Percentiles rank a stretch among this genome's conserved stretches.
phyloP scores from a whole-genome alignment of 2,113 vertebrate genomes.

The Rhea americana region DNA sequence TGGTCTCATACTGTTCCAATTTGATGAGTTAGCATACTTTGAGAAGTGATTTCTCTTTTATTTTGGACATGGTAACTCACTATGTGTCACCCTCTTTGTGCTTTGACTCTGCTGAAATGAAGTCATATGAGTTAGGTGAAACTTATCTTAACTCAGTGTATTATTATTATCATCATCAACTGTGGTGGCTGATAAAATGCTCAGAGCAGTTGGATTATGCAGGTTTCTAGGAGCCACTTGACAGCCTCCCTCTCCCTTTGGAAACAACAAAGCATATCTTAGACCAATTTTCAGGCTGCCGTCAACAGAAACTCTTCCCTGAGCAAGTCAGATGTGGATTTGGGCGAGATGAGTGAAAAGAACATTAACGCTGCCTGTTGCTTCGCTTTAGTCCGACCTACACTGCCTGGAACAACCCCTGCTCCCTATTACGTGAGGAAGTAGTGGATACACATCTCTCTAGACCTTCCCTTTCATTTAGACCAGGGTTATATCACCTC shows the following conservation, averaged over 20 bases:
- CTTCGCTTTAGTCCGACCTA: not conserved
- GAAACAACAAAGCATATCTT: not conserved
- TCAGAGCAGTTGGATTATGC: not conserved
- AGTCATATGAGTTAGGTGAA: not conserved
- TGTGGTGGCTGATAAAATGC: not conserved
- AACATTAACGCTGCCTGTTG: not conserved
- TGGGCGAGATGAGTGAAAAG: not conserved
- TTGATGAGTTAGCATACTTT: not conserved
- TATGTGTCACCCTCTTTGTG: not conserved
- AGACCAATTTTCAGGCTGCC: not conserved
- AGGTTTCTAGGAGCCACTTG: not conserved
- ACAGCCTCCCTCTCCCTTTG: not conserved
- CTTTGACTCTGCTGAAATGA: not conserved
- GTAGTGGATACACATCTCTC: accelerated
- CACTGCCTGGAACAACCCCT: not conserved
- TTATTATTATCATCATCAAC: not conserved
- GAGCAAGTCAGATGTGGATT: not conserved
- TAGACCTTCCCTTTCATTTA: not conserved
- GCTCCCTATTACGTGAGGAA: accelerated
- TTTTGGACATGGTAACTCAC: not conserved
- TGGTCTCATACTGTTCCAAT: not conserved
- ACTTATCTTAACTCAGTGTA: not conserved
- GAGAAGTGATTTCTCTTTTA: constrained; percentile 6
- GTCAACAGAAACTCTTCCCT: not conserved
- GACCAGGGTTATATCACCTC: not conserved